These are phyloP conservation scores for Euglossa dilemma DNA, from an alignment of 1,140 invertebrate genomes.

Conservation along the genomic window DNA sequence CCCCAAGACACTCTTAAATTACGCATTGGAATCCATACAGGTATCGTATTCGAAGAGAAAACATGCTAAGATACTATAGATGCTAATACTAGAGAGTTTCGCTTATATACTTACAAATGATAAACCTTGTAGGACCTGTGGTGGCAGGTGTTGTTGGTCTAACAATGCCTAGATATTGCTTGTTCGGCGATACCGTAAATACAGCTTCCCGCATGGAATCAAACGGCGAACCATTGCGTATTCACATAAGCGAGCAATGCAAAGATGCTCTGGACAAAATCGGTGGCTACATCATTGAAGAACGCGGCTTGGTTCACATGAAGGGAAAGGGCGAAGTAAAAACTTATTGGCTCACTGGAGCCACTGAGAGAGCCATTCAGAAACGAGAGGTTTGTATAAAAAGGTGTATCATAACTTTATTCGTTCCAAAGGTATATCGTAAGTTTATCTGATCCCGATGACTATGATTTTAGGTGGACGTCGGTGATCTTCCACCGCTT, in stretches of 20 bases:
- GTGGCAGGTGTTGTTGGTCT: conserved; percentile 97
- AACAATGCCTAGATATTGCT: conserved; percentile 98
- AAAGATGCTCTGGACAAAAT: conserved; percentile 92
- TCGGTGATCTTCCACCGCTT: conserved; percentile 89
- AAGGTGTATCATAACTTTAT: neutral
- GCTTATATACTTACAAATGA: neutral
- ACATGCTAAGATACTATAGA: too few species aligned
- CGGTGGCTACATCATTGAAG: conserved; percentile 93
- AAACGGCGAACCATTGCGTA: conserved; percentile 94
- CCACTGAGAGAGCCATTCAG: conserved; percentile 91
- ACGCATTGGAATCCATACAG: conserved; percentile 97
- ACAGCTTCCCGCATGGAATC: conserved; percentile 97
- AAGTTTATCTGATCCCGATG: neutral
- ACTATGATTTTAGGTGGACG: conserved; percentile 84
- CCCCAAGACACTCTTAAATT: conserved; percentile 96
- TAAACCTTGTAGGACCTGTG: conserved; percentile 88
- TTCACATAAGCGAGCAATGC: conserved; percentile 94
- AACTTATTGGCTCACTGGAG: conserved; percentile 95
- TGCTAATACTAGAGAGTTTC: too few species aligned
- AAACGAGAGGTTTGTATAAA: conserved; percentile 85
- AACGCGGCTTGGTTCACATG: conserved; percentile 92
- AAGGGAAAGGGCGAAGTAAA: conserved; percentile 94
- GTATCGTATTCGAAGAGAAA: conserved; percentile 80
- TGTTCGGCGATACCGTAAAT: conserved; percentile 96
- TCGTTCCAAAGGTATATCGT: too few species aligned